Evolutionary conservation across 2,113 vertebrate species (phyloP), one percentile per base, ranked within the genome.

Genomic region (Phrynocephalus versicolor): DNA sequence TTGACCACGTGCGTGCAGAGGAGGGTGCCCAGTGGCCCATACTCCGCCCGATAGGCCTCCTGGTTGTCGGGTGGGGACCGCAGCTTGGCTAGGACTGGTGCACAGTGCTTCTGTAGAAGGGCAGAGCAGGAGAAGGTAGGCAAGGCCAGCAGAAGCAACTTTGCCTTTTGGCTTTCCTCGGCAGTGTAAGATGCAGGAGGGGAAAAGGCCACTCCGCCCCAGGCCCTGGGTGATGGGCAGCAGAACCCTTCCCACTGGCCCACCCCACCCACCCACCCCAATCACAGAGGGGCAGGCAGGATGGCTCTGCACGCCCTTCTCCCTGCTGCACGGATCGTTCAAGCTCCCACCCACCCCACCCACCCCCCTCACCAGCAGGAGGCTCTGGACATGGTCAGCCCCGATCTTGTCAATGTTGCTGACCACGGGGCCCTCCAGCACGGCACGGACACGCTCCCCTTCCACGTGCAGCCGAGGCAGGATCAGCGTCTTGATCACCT

Each of bases 351-450:
- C 15, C 69, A 19, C 12, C 18, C 19, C 30, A 14, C 0, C 1
- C 6, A 7, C 64, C 39, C 25, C 80, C 14, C 65, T 96, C 94
- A 98, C 98, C 97, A 98, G 92, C 79, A 98, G 92, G 57, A 98
- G 97, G 83, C 96, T 98, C 90, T 98, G 98, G 80, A 98, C 97
- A 0, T 98, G 98, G 87, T 98, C 97, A 0, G 97, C 98, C 30
- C 98, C 98, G 0, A 98, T 98, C 87, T 97, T 97, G 92, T 98
- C 98, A 1, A 98, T 98, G 89, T 97, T 98, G 90, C 97, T 97
- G 81, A 98, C 90, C 18, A 98, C 97, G 0, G 96, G 97, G 33
- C 98, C 98, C n/a, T 98, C 98, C 81, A 97, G 94, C 73, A 98
- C 96, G 0, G 95, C 92, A 79, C 97, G 98, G 91, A 98, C 97